Percentiles rank a stretch among this genome's conserved stretches.
phyloP scores from a whole-genome alignment of 1,140 invertebrate genomes.

The Episyrphus balteatus region DNA sequence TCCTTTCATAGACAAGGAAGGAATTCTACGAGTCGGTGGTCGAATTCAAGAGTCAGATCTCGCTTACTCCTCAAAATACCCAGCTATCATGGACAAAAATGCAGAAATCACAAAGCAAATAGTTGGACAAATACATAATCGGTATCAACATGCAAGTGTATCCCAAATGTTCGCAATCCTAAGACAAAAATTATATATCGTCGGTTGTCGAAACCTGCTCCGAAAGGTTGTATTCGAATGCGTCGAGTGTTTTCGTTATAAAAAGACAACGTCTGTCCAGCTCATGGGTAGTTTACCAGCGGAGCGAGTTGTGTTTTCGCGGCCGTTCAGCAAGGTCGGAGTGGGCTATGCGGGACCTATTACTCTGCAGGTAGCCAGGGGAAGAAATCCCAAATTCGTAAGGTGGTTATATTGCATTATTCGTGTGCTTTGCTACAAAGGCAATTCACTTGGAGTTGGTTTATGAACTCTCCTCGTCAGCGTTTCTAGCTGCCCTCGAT shows the following conservation, averaged over 20 bases:
- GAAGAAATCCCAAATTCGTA: conserved; percentile 7
- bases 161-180: conserved; percentile 15
- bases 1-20: conserved; percentile 33
- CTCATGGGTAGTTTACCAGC: background rate
- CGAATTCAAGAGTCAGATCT: conserved; percentile 24
- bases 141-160: conserved; percentile 34
- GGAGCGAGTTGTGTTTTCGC: background rate
- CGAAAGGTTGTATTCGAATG: conserved; percentile 20
- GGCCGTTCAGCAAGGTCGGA: conserved; percentile 4
- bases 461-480: conserved; percentile 8
- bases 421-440: conserved; percentile 16
- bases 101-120: conserved; percentile 30
- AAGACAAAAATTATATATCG: conserved; percentile 16
- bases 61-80: conserved; percentile 27
- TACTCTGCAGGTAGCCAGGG: conserved; percentile 3
- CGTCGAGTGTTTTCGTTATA: conserved; percentile 21
- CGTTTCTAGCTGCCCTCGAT: conserved; percentile 10
- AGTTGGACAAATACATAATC: conserved; percentile 27
- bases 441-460: conserved; percentile 21
- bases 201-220: conserved; percentile 15
- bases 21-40: conserved; percentile 35
- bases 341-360: conserved; percentile 33
- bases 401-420: conserved; percentile 10
- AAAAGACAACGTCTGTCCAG: conserved; percentile 6
- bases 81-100: conserved; percentile 27